Evolutionary conservation across 2,888 invertebrate genomes (phyloP), one percentile per base, ranked within the genome.

Genomic region (Asteroscopus sphinx): DNA sequence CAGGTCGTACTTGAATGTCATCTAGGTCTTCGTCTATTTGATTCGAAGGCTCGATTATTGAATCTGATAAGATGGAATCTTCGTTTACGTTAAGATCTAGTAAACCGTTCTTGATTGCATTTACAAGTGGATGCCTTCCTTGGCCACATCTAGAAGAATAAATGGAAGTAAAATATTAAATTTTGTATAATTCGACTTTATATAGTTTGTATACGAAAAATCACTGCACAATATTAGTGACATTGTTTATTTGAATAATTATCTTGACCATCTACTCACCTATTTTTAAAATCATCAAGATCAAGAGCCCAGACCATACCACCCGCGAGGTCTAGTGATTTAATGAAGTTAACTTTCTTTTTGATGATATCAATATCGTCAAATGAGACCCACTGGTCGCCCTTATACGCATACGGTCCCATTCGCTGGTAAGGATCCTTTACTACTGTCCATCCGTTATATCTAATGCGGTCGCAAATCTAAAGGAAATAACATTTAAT

Each of bases 261-360:
- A 35, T 35, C 2, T 35, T 3, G 16, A n/a, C 0, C 25, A 3
- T 12, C 0, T 8, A 25, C 51, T 42, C 82, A 94, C 94, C 93
- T 95, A 81, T 97, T 96, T 65, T 95, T 96, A 83, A 98, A 98
- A 87, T 98, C 98, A 75, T 98, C 98, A 71, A 98, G 95, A 92
- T 98, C 98, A 30, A 98, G 90, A 0, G 98, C 98, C 98, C 98
- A 98, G 37, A 98, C 96, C 98, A 98, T 98, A 13, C 97, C 98
- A 56, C 98, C 98, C 11, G 96, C 98, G 13, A 98, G 95, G 63
- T 96, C 95, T 88, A 97, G 94, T 11, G 96, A 95, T 62, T 97
- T 95, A 30, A 98, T 96, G 77, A 96, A 96, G 76, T 97, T 96
- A 0, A 97, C 96, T 91, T 98, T 98, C 67, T 95, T 95, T 62